A percentile compares a stretch with the other conserved stretches of the same genome.
These are phyloP conservation scores for Jordanella pulchra DNA, from an alignment of 2,797 vertebrate species.

Conservation along the genomic window DNA sequence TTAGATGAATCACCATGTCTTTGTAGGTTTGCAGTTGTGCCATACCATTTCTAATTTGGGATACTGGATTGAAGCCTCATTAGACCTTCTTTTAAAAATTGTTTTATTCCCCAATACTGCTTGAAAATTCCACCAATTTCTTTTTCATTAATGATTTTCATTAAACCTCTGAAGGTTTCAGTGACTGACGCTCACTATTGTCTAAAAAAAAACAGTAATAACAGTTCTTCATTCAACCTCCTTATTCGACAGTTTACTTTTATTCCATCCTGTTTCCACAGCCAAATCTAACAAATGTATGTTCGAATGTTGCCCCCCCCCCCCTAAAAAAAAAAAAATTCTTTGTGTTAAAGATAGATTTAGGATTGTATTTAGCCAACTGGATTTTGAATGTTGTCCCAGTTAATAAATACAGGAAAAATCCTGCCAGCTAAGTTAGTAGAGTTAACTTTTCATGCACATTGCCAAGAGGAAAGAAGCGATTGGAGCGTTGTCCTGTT, in stretches of 20 bases:
- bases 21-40: neutral
- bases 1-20: neutral
- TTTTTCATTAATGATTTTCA: neutral
- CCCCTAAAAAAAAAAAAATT: neutral
- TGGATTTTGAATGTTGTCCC: neutral
- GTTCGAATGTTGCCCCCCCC: slow-evolving; percentile 16
- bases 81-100: too few relatives aligned
- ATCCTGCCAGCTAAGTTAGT: slow-evolving; percentile 27
- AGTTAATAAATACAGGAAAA: slow-evolving; percentile 10
- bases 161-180: too few relatives aligned
- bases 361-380: slow-evolving; percentile 1
- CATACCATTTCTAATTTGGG: neutral
- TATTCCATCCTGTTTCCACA: slow-evolving; percentile 12
- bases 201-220: neutral
- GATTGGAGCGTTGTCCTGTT: slow-evolving; percentile 18
- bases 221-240: neutral
- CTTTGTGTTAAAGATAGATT: neutral
- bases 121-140: neutral
- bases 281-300: slow-evolving; percentile 9
- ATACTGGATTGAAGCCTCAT: neutral
- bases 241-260: slow-evolving; percentile 8
- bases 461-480: slow-evolving; percentile 12
- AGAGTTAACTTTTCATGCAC: slow-evolving; percentile 23
- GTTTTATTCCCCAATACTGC: too few relatives aligned
- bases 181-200: neutral